Conservation (phyloP, 2,113 vertebrate species). For the Eleginops maclovinus region DNA sequence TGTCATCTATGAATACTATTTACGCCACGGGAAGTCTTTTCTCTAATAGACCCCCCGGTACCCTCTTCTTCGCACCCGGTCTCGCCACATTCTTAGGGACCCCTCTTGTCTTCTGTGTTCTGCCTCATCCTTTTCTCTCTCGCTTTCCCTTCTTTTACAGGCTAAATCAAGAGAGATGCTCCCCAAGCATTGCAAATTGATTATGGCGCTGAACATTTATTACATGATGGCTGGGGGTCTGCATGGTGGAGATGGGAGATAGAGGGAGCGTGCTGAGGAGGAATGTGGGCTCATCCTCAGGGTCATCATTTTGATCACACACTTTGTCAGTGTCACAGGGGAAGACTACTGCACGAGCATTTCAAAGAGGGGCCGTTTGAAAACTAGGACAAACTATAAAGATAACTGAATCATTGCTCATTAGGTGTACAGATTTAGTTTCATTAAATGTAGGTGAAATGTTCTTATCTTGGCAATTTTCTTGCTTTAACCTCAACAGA, state of each 20-base stretch:
- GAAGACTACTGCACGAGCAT: conserved; percentile 7
- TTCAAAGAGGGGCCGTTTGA: conserved; percentile 29
- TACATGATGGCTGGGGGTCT: conserved; percentile 80
- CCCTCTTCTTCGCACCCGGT: conserved; percentile 50
- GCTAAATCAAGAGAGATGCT: conserved; percentile 82
- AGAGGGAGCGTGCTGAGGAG: conserved; percentile 63
- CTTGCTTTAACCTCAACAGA: conserved; percentile 6
- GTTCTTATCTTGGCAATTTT: conserved; percentile 7
- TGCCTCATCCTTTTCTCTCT: conserved; percentile 72
- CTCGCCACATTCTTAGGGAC: conserved; percentile 65
- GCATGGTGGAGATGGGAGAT: conserved; percentile 64
- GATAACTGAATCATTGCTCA: conserved; percentile 30
- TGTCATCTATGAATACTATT: conserved; percentile 84
- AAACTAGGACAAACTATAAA: conserved; percentile 41
- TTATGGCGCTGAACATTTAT: conserved; percentile 85
- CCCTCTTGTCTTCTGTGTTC: conserved; percentile 68
- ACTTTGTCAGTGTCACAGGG: conserved; percentile 47
- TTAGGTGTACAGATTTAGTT: not conserved
- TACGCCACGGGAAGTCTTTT: conserved; percentile 82
- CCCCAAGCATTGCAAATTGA: conserved; percentile 86
- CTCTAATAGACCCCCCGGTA: conserved; percentile 73
- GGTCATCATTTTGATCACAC: conserved; percentile 65
- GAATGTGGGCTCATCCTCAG: conserved; percentile 64
- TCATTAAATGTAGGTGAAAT: not conserved
- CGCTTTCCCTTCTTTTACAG: conserved; percentile 63